Percentiles rank a stretch among this genome's conserved stretches.
Evolutionary conservation across 2,797 vertebrate species (phyloP).

Genomic region (Melanotaenia boesemani): DNA sequence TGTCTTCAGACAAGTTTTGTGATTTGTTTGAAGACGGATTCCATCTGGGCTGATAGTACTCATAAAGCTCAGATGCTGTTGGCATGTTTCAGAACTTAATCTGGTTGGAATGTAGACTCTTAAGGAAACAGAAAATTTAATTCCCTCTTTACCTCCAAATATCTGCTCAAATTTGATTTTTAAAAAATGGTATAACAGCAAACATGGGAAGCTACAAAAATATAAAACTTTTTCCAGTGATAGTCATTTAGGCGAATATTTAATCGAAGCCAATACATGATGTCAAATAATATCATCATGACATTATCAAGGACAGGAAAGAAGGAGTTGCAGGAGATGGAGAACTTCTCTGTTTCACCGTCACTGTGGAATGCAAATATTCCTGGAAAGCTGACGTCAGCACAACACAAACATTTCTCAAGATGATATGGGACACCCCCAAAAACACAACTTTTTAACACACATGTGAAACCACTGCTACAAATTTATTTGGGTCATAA

Average conservation of each 20-base stretch:
- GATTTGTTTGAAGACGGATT: slow-evolving; percentile 44
- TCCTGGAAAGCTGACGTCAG: slow-evolving; percentile 23
- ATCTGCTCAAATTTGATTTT: too few species aligned
- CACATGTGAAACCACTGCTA: slow-evolving; percentile 12
- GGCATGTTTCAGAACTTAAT: neutral
- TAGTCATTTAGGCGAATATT: neutral
- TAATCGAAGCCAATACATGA: slow-evolving; percentile 18
- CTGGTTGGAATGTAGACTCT: neutral
- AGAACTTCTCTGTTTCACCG: slow-evolving; percentile 21
- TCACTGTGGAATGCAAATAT: slow-evolving; percentile 42
- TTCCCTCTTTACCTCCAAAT: neutral
- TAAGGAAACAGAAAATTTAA: neutral
- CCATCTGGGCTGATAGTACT: slow-evolving; percentile 32
- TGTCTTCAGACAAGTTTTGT: slow-evolving; percentile 19
- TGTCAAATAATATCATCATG: slow-evolving; percentile 42
- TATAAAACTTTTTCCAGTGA: neutral
- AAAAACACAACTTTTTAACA: neutral
- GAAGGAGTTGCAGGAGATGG: slow-evolving; percentile 14
- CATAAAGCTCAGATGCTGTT: slow-evolving; percentile 14
- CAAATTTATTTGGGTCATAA: slow-evolving; percentile 27
- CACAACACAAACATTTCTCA: slow-evolving; percentile 13
- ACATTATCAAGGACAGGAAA: slow-evolving; percentile 38
- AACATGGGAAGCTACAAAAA: neutral
- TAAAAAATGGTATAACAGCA: neutral
- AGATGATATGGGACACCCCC: slow-evolving; percentile 1